Base-by-base conservation (phyloP, 2,113 vertebrate species). In the Larimichthys polyactis region DNA sequence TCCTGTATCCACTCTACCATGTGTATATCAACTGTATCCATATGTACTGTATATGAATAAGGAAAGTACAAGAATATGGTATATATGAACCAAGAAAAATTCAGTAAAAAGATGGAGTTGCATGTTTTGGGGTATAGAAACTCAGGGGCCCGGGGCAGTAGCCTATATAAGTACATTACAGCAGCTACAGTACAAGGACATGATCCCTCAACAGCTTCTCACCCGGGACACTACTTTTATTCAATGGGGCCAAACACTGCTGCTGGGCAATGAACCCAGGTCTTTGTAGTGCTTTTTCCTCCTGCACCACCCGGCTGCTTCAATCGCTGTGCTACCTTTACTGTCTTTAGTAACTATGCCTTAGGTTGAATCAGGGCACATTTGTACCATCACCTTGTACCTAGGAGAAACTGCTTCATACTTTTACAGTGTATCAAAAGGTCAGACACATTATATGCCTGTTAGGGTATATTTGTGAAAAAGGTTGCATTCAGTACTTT, bases 171-270 rank as follows among this genome's bases (percentile, higher is more conserved):
- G 70, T 57, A 63, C 24, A 76, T 65, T 79, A 52, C 11, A 62
- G 64, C 19, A 67, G 52, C 51, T 70, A 52, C 16, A 76, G 49
- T 46, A 62, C 71, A 71, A 75, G 72, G 77, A 78, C 78, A 40
- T 48, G 52, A 69, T 44, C 51, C 36, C 64, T 70, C 16, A 65
- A 22, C 55, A 69, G 71, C 36, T 40, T 52, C 44, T 54, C 67
- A 83, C 8, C 52, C 15, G n/a, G 71, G 49, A 68, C 43, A 63
- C 29, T 5, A 55, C 17, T 69, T 88, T 71, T 76, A 74, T 71
- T 80, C 58, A 77, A 48, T 66, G 43, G 57, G 59, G 58, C 65
- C 70, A 74, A 81, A 78, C 71, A 46, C 17, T 2, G 52, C 74
- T 75, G 59, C 52, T 14, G 57, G 82, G 65, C 64, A 86, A 51